phyloP scores from a whole-genome alignment of 2,888 invertebrate genomes.

The Sesia apiformis region DNA sequence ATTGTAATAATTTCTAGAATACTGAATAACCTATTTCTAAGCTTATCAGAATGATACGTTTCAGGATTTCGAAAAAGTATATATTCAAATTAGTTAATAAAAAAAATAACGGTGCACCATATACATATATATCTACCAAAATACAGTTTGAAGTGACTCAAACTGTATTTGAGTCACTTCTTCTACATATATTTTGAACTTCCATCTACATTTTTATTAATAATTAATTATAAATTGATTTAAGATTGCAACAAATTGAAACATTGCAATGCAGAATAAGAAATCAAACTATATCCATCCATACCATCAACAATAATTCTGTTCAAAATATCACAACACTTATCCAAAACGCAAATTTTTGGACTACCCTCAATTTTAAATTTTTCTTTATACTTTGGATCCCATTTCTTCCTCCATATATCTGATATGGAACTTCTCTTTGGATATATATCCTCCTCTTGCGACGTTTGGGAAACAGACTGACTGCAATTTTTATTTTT shows the following conservation, averaged over 20 bases:
- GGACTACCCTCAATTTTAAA: conserved; percentile 15
- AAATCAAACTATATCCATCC: conserved; percentile 43
- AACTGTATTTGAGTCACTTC: no score
- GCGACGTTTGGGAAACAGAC: conserved; percentile 19
- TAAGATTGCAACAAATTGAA: conserved; percentile 48
- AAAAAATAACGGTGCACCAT: no score
- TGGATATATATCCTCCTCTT: conserved; percentile 22
- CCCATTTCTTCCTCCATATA: conserved; percentile 57
- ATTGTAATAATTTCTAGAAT: no score
- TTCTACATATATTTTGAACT: no score
- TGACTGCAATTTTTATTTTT: conserved; percentile 11
- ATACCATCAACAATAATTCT: conserved; percentile 46
- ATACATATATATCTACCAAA: no score
- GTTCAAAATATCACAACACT: conserved; percentile 42
- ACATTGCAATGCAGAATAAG: conserved; percentile 50
- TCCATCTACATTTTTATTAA: no score
- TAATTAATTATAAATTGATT: neutral
- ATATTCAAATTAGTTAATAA: no score
- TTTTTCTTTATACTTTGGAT: conserved; percentile 24
- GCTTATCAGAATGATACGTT: no score
- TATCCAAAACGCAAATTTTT: conserved; percentile 21
- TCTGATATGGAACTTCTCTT: conserved; percentile 43
- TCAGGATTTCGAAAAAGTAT: no score
- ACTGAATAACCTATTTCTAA: no score
- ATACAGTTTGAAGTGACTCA: no score